Conservation (phyloP, 2,113 vertebrate genomes). For the Petaurus breviceps region DNA sequence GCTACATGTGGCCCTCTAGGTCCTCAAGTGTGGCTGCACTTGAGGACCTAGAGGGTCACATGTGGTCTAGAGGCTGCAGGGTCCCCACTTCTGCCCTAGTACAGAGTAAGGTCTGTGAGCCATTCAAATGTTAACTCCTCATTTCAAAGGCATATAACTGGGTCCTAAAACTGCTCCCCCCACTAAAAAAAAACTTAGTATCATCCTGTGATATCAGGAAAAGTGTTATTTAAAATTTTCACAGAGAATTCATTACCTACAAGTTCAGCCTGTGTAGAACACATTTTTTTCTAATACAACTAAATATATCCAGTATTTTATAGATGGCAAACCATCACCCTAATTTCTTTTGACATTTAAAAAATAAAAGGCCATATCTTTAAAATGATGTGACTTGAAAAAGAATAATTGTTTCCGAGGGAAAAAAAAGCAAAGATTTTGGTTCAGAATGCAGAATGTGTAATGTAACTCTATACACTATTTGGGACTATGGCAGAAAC, state of each 20-base stretch:
- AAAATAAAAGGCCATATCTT: not conserved
- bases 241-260: not conserved
- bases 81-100: not conserved
- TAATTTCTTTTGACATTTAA: not conserved
- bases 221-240: not conserved
- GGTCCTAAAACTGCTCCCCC: not conserved
- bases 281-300: not conserved
- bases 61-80: too few species aligned
- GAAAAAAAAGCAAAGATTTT: not conserved
- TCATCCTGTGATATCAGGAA: not conserved
- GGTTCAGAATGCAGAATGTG: fast-evolving
- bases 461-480: fast-evolving
- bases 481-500: fast-evolving
- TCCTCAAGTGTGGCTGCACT: too few species aligned
- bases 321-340: not conserved
- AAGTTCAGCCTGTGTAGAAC: fast-evolving
- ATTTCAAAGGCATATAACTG: fast-evolving
- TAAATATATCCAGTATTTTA: fast-evolving
- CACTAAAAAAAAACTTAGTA: not conserved
- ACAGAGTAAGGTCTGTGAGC: not conserved
- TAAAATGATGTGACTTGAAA: not conserved
- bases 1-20: too few species aligned
- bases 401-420: not conserved
- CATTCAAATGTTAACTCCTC: not conserved
- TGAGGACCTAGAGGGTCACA: too few species aligned